Conservation (phyloP, 2,113 vertebrate genomes). For the Puntigrus tetrazona region DNA sequence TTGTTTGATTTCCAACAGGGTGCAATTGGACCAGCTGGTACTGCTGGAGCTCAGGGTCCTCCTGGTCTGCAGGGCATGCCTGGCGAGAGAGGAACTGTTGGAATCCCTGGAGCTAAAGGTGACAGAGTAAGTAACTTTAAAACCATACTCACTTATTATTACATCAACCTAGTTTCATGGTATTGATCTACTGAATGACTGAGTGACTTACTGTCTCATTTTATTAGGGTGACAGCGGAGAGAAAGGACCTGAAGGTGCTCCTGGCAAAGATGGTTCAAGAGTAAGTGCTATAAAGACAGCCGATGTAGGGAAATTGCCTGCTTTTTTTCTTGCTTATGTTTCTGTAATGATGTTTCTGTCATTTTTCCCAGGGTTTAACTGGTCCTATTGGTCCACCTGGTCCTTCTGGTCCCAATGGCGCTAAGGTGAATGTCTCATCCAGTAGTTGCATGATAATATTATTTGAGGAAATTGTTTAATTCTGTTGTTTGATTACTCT, state of each 20-base stretch:
- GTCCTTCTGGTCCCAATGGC: slow-evolving; percentile 89
- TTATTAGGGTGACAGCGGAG: slow-evolving; percentile 87
- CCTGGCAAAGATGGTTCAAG: slow-evolving; percentile 91
- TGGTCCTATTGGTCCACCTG: slow-evolving; percentile 93
- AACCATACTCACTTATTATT: too few relatives aligned
- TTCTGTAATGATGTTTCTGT: not conserved
- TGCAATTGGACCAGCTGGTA: slow-evolving; percentile 83
- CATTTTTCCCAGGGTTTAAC: slow-evolving; percentile 83
- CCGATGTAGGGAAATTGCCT: not conserved
- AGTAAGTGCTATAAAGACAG: slow-evolving; percentile 74
- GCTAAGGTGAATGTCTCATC: slow-evolving; percentile 82
- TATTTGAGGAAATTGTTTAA: not conserved
- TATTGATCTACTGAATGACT: not conserved
- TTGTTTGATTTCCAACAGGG: slow-evolving; percentile 72
- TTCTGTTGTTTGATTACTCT: not conserved
- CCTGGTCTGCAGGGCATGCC: slow-evolving; percentile 97
- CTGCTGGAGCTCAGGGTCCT: slow-evolving; percentile 85
- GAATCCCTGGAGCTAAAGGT: slow-evolving; percentile 91
- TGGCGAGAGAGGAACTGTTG: slow-evolving; percentile 89
- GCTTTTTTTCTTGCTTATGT: not conserved
- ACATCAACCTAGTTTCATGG: not conserved
- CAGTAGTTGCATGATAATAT: too few relatives aligned
- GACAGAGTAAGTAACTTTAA: slow-evolving; percentile 84
- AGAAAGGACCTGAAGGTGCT: slow-evolving; percentile 93
- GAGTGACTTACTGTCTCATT: slow-evolving; percentile 18